Base-by-base conservation (phyloP, 2,797 vertebrate genomes). In the Hafferia zeledoni region DNA sequence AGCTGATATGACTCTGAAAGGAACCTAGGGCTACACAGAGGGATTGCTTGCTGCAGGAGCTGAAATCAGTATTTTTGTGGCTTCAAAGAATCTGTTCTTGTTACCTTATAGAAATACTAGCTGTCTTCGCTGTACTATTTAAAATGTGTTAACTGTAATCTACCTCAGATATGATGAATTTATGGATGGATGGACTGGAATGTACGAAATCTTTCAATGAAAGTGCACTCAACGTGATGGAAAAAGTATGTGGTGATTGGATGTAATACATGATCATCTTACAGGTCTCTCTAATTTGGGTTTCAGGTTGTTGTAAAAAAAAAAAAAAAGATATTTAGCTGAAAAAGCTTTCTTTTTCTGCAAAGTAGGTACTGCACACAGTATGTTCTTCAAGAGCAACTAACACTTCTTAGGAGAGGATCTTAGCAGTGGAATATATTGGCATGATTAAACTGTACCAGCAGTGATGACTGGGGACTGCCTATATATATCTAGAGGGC, bases 321-420 rank as follows among this genome's bases (percentile, higher is more conserved):
- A 96, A 93, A 14, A 39, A 91, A 24, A 91, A 97, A 94, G 47
- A 80, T 57, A 50, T 25, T 89, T 93, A 89, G 78, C 44, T 87
- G 82, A 89, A 94, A 96, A 96, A 93, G 22, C 37, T 97, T 94
- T 92, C 24, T 71, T 87, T 53, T 71, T 70, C 83, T 93, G 87
- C 82, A 43, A 88, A 96, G 60, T 20, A 77, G 56, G 55, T 67
- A 39, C 70, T 90, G 35, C 17, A 64, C 49, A 65, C 43, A 43
- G 10, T 7, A 22, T 71, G 23, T 35, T 77, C 19, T 55, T 89
- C n/a, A 77, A 35, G 50, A 90, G 53, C 18, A 43, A 5, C 46
- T 71, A 17, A n/a, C 11, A 53, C 19, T 7, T 74, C 69, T 74
- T 39, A 76, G 60, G 64, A 90, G 46, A 84, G 47, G 18, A 76